These are phyloP conservation scores for Steromphala cineraria DNA, from an alignment of 2,888 invertebrate genomes.

Conservation along the genomic window DNA sequence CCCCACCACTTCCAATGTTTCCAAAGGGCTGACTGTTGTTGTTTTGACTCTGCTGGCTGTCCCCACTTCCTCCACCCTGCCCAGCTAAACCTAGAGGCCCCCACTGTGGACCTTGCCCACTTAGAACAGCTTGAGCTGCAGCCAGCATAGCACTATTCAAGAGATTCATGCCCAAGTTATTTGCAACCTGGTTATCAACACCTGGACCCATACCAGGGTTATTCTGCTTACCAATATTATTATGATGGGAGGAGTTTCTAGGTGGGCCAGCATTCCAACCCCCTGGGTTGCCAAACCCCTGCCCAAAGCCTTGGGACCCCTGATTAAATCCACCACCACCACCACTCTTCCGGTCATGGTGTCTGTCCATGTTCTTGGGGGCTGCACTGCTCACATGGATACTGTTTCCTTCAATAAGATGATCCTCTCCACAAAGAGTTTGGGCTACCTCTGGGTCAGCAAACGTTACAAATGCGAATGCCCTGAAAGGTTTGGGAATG, in stretches of 20 bases:
- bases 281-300: conserved; percentile 32
- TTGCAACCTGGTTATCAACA: conserved; percentile 17
- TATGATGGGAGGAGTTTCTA: background rate
- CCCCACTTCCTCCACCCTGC: conserved; percentile 44
- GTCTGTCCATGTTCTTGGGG: conserved; percentile 68
- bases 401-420: conserved; percentile 90
- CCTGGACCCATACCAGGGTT: background rate
- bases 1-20: conserved; percentile 30
- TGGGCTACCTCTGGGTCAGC: conserved; percentile 93
- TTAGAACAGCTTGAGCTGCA: conserved; percentile 66
- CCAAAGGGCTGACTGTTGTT: conserved; percentile 20
- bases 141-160: conserved; percentile 67
- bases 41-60: conserved; percentile 22
- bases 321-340: conserved; percentile 23
- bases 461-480: conserved; percentile 90
- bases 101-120: conserved; percentile 48
- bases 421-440: conserved; percentile 92
- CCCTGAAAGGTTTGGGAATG: conserved; percentile 91
- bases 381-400: conserved; percentile 78
- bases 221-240: background rate
- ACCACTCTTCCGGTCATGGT: conserved; percentile 33
- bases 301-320: conserved; percentile 29
- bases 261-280: conserved; percentile 23
- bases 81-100: conserved; percentile 37
- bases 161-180: conserved; percentile 64